Conservation (phyloP, 2,888 invertebrate species). For the Pecten maximus region DNA sequence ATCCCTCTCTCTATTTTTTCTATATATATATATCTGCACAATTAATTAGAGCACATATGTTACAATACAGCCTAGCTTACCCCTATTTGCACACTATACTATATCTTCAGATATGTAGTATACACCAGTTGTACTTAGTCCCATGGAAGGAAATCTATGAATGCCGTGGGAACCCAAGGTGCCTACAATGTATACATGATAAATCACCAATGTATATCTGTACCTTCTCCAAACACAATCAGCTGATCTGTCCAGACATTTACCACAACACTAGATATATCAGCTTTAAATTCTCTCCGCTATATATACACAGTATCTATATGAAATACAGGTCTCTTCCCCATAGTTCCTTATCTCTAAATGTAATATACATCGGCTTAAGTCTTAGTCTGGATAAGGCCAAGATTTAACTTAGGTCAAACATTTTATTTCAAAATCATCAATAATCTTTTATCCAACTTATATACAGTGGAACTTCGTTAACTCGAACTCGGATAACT, state of each 20-base stretch:
- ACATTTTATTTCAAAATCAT: no score
- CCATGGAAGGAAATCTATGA: not conserved
- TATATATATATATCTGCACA: no score
- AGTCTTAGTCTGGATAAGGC: not conserved
- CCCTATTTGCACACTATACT: not conserved
- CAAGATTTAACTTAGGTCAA: not conserved
- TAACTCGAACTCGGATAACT: no score
- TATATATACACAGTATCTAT: not conserved
- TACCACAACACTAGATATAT: not conserved
- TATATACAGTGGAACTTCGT: no score
- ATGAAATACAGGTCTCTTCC: not conserved
- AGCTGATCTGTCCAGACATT: not conserved
- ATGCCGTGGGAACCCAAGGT: not conserved
- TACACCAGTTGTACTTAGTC: not conserved
- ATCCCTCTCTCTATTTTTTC: no score
- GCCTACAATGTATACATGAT: no score
- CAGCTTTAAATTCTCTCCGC: not conserved
- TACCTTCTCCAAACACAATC: not conserved
- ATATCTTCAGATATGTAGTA: not conserved
- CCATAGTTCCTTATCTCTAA: not conserved
- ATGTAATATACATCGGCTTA: not conserved
- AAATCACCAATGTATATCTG: not conserved
- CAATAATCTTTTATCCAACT: no score
- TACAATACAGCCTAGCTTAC: no score
- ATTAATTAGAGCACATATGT: no score